Base-by-base conservation (phyloP, 2,888 invertebrate genomes). In the Mycogona germanica region DNA sequence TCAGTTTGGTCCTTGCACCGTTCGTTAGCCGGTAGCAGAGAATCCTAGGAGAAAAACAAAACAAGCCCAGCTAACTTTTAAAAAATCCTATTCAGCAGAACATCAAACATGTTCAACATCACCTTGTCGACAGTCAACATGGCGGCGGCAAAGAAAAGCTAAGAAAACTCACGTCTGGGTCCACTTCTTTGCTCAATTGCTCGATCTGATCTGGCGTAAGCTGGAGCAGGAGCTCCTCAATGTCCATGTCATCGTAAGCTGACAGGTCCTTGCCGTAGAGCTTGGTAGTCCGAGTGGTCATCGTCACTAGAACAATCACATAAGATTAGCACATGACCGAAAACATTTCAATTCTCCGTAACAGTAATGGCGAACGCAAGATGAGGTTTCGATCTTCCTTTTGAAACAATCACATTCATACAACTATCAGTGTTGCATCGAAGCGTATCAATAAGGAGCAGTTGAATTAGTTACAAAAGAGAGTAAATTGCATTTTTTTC, bases 81-180 rank as follows among this genome's bases (percentile, higher is more conserved):
- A n/a, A 66, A 46, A n/a, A 37, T n/a, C n/a, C n/a, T n/a, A 55
- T 40, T 21, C 35, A 38, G 32, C n/a, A 48, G 28, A 55, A 52
- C 37, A 21, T 52, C 19, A 17, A 32, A 23, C 32, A 46, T 51
- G n/a, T n/a, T n/a, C n/a, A n/a, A n/a, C n/a, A n/a, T n/a, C n/a
- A n/a, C n/a, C n/a, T n/a, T n/a, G n/a, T n/a, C n/a, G n/a, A n/a
- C n/a, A n/a, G n/a, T n/a, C n/a, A n/a, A n/a, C n/a, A n/a, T n/a
- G n/a, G 12, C 35, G 14, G 14, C 35, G 14, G 35, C 14, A 35
- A 35, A 35, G 14, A 12, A 82, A n/a, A n/a, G n/a, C n/a, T n/a
- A n/a, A n/a, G n/a, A n/a, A n/a, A n/a, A n/a, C 88, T 87, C 75
- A 96, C 96, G 78, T 98, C 98, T 61, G 98, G 98, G 76, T 98